Evolutionary conservation across 1,140 invertebrate species (phyloP).

Genomic region (Rhizoglyphus robini): DNA sequence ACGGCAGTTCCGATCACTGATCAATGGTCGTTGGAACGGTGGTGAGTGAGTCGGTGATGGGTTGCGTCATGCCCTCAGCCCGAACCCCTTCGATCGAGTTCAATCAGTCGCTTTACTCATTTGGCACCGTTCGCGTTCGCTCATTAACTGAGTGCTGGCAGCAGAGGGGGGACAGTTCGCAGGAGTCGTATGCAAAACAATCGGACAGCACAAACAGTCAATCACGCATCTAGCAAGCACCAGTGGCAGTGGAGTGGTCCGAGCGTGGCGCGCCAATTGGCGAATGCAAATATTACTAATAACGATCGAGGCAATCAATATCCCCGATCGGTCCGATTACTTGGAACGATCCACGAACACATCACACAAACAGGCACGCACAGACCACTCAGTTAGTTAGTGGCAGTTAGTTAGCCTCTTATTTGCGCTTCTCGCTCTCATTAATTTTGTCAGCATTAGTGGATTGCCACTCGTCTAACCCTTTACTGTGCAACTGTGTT

Average conservation of each 20-base stretch:
- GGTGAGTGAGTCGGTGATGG: no score
- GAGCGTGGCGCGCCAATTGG: no score
- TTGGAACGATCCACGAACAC: constrained; percentile 3
- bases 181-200: not conserved
- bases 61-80: no score
- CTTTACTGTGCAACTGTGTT: not conserved
- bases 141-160: constrained; percentile 1
- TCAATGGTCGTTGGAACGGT: not conserved
- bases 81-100: not conserved
- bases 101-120: not conserved
- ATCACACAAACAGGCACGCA: not conserved
- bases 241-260: no score
- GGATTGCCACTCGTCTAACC: not conserved
- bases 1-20: not conserved
- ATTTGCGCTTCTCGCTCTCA: constrained; percentile 1
- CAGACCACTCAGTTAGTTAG: not conserved
- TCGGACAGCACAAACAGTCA: not conserved
- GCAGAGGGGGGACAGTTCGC: not conserved
- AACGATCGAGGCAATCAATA: constrained; percentile 10
- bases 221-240: not conserved
- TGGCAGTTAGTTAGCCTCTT: constrained; percentile 13
- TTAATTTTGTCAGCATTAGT: constrained; percentile 13
- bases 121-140: not conserved
- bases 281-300: not conserved
- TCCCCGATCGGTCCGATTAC: constrained; percentile 1